Evolutionary conservation across 2,888 invertebrate species (phyloP), one percentile per base, ranked within the genome.

Genomic region (Pinctada fucata): DNA sequence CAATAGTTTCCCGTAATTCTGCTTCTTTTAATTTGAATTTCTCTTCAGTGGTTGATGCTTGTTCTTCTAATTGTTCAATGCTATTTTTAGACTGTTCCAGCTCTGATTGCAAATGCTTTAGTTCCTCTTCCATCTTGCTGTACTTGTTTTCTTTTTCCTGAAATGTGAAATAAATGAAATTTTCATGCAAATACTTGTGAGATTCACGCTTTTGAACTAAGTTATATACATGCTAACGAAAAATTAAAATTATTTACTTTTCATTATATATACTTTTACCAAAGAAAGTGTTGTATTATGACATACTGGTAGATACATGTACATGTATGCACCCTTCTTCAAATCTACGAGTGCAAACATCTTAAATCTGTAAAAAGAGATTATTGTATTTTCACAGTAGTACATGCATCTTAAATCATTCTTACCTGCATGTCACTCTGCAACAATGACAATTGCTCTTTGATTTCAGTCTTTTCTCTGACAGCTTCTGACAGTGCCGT

Each of bases 401-500:
- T 31, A n/a, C n/a, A n/a, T n/a, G n/a, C n/a, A 49, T 83, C 63
- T 67, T 47, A 71, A 47, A 70, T 82, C 67, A 75, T 71, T 50
- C 64, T 50, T 45, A 73, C 82, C 5, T 51, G 52, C 48, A 80
- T 10, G 10, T 65, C 66, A 47, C 51, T 73, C 47, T 72, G 58
- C 66, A 51, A 47, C 45, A 8, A 76, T 52, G 5, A 69, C 66
- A 58, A 13, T 13, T 58, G 58, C 58, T 58, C 8, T 10, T 6
- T 58, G 8, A 58, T 6, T 58, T 13, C 13, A 10, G 68, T 67
- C 63, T 76, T 58, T n/a, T 73, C 74, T 51, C 65, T 68, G 2
- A 72, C 3, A 31, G 76, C 74, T n/a, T 82, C 80, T n/a, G 45
- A 5, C 51, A 84, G 69, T 69, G 83, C 77, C 65, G 78, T 75